phyloP scores from a whole-genome alignment of 2,888 invertebrate genomes.

The Synanthedon tipuliformis region DNA sequence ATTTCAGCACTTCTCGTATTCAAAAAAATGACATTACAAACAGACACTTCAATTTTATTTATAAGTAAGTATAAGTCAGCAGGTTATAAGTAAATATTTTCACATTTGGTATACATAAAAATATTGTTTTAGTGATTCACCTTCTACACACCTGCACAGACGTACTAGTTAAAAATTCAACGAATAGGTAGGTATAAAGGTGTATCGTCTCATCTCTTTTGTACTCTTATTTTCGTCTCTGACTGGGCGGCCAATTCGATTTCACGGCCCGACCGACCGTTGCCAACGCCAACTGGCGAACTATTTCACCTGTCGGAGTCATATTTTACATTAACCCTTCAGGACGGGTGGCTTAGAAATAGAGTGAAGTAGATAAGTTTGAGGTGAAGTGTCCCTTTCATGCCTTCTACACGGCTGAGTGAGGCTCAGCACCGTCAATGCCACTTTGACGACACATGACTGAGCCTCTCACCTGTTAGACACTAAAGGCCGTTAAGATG shows the following conservation, averaged over 20 bases:
- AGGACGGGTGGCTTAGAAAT: background rate
- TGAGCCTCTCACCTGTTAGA: background rate
- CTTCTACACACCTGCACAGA: conserved; percentile 24
- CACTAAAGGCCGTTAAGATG: too few species aligned
- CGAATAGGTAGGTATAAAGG: conserved; percentile 25
- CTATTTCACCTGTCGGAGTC: conserved; percentile 27
- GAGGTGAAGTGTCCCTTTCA: conserved; percentile 14
- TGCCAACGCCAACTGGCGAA: conserved; percentile 41
- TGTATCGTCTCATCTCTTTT: conserved; percentile 1
- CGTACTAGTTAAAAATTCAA: conserved; percentile 30
- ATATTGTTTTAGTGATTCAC: conserved; percentile 15
- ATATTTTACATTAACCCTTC: conserved; percentile 12
- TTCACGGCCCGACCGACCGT: conserved; percentile 47
- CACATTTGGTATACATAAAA: background rate
- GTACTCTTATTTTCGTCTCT: conserved; percentile 58
- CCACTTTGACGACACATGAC: background rate
- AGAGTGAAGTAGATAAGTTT: conserved; percentile 3
- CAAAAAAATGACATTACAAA: too few species aligned
- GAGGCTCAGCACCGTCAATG: background rate
- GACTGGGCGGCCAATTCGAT: conserved; percentile 64
- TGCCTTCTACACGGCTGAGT: conserved; percentile 6
- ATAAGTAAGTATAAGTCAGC: too few species aligned
- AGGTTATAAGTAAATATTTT: too few species aligned
- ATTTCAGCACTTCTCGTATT: too few species aligned
- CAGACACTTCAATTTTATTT: too few species aligned